These are phyloP conservation scores for Hiodon alosoides DNA, from an alignment of 2,113 vertebrate genomes.

Conservation along the genomic window DNA sequence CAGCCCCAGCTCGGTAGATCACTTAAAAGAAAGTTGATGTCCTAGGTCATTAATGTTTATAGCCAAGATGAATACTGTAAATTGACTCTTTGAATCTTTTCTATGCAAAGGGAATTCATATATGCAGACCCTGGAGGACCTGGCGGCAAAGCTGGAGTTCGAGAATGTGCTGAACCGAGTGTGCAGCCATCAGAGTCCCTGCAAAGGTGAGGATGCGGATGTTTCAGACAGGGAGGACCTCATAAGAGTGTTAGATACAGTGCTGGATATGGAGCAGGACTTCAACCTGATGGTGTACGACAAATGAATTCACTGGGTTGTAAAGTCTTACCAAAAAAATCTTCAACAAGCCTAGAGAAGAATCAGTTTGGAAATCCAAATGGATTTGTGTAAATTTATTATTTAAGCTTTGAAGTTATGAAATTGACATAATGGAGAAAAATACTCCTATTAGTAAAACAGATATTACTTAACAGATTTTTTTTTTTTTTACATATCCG, in stretches of 20 bases:
- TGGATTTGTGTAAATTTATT: too few species aligned
- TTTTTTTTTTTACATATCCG: too few species aligned
- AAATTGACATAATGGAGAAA: too few species aligned
- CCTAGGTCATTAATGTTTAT: too few species aligned
- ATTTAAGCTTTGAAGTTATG: too few species aligned
- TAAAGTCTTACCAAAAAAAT: not conserved
- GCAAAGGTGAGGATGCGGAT: not conserved
- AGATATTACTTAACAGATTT: too few species aligned
- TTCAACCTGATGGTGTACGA: slow-evolving; percentile 15
- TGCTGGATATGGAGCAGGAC: slow-evolving; percentile 29
- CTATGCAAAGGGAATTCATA: slow-evolving; percentile 6
- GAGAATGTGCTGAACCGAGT: slow-evolving; percentile 30
- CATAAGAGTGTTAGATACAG: slow-evolving; percentile 7
- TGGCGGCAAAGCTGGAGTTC: slow-evolving; percentile 34
- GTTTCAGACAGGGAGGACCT: not conserved
- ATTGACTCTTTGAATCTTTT: not conserved
- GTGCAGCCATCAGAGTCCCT: not conserved
- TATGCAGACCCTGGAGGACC: slow-evolving; percentile 18
- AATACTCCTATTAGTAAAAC: too few species aligned
- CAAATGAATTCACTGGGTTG: not conserved
- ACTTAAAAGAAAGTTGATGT: too few species aligned
- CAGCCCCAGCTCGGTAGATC: too few species aligned
- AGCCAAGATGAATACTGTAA: not conserved
- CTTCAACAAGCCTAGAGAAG: not conserved
- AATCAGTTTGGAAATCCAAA: too few species aligned